phyloP scores from a whole-genome alignment of 2,888 invertebrate genomes.

The Mayetiola destructor region DNA sequence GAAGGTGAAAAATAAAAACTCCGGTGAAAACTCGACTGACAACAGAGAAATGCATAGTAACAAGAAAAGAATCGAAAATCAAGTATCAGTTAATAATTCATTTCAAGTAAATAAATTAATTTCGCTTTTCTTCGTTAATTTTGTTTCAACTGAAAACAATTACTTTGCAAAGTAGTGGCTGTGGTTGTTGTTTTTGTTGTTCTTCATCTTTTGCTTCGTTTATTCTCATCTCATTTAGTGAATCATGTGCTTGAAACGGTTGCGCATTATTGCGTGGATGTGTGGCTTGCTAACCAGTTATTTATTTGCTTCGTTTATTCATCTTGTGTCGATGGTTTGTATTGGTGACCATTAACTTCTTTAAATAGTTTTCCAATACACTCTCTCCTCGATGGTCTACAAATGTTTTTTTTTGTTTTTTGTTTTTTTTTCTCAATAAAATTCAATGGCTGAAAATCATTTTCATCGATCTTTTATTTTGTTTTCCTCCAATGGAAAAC shows the following conservation, averaged over 20 bases:
- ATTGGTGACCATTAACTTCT: too few species aligned
- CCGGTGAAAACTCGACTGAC: neutral
- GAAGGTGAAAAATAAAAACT: neutral
- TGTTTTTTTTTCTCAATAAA: too few species aligned
- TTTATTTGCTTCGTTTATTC: too few species aligned
- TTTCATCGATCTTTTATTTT: too few species aligned
- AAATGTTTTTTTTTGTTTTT: too few species aligned
- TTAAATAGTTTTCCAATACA: too few species aligned
- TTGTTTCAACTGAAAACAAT: neutral
- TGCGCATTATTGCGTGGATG: neutral
- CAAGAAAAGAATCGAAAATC: neutral
- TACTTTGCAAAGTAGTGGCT: neutral
- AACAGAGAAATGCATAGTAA: neutral
- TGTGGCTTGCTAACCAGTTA: too few species aligned
- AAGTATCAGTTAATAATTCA: too few species aligned
- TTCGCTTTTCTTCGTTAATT: slow-evolving; percentile 11
- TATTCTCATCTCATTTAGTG: neutral
- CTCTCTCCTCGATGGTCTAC: too few species aligned
- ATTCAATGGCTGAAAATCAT: too few species aligned
- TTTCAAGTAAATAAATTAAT: slow-evolving; percentile 4
- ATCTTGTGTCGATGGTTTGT: too few species aligned
- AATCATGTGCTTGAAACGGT: neutral
- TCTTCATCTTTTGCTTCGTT: neutral
- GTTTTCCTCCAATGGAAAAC: too few species aligned
- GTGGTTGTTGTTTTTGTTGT: neutral